Evolutionary conservation across 2,113 vertebrate species (phyloP).

Genomic region (Rhagologus leucostigma): DNA sequence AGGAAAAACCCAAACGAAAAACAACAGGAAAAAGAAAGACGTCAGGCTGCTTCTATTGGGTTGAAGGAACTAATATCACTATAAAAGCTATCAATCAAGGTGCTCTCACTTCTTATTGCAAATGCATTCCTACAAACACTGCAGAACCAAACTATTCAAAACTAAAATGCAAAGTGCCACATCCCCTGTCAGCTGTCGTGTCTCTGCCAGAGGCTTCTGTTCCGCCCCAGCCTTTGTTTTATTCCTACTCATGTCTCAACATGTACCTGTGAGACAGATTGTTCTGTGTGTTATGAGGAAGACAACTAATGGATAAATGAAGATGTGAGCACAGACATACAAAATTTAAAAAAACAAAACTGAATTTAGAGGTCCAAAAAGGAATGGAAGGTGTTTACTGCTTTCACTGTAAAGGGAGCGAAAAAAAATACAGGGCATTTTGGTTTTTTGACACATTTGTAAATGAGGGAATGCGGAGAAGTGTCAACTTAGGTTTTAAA

Average conservation of each 20-base stretch:
- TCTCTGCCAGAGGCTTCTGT: background rate
- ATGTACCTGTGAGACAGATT: background rate
- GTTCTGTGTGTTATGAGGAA: background rate
- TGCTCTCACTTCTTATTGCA: background rate
- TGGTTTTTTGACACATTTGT: background rate
- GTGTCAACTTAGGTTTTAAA: background rate
- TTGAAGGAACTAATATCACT: background rate
- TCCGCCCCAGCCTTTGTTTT: background rate
- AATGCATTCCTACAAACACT: background rate
- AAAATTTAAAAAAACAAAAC: background rate
- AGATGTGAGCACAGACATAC: rapidly evolving
- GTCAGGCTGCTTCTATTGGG: background rate
- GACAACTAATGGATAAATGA: background rate
- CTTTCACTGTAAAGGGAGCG: background rate
- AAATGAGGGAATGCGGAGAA: background rate
- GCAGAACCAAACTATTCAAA: background rate
- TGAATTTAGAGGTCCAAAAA: background rate
- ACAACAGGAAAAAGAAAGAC: background rate
- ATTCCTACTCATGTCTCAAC: background rate
- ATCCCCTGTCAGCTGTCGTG: background rate
- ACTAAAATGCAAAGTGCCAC: background rate
- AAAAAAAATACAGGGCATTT: background rate
- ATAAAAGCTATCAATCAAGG: background rate
- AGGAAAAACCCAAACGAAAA: background rate
- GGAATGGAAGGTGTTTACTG: background rate